Base-by-base conservation (phyloP, 2,113 vertebrate genomes). In the Notechis scutatus region DNA sequence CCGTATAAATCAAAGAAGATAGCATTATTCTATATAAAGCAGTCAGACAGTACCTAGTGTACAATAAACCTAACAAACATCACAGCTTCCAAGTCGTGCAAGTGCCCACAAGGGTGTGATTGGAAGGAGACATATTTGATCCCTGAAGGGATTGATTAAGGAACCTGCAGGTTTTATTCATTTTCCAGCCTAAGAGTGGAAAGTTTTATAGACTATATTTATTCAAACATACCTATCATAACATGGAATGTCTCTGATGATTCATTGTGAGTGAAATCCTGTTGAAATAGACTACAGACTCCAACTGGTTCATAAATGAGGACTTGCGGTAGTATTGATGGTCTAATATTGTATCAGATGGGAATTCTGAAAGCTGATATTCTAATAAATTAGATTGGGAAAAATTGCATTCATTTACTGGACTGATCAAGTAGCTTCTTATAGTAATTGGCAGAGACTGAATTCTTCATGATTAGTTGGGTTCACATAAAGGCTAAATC, bases 1-100 rank as follows among this genome's bases (percentile, higher is more conserved):
- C 26, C 92, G 26, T 94, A 95, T 97, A 97, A 97, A 97, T 96
- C 94, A 96, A 94, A 93, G 89, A 92, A 97, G 90, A 97, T 95
- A 93, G 87, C 87, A 91, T 95, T 96, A 96, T 95, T 97, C 90
- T 97, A 94, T 96, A 95, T 95, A 92, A 97, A 95, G 89, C 93
- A 96, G 94, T 96, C 97, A 96, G 94, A 92, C 88, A 92, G 93
- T 81, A 96, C 94, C 95, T 93, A 92, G 95, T 96, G 94, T 95
- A 90, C 94, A 89, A 96, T 97, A 97, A 98, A 97, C 95, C 93
- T 57, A 91, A 59, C 90, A 59, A 93, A 92, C 57, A 94, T 94
- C 93, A 94, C 94, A 95, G 55, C 94, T 96, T 94, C 96, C 95
- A 92, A 96, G 96, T 97, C 90, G 96, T 90, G 26, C 95, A 96